A percentile compares a stretch with the other conserved stretches of the same genome.
phyloP scores from a whole-genome alignment of 2,888 invertebrate species.

The Pantelozetes paolii region DNA sequence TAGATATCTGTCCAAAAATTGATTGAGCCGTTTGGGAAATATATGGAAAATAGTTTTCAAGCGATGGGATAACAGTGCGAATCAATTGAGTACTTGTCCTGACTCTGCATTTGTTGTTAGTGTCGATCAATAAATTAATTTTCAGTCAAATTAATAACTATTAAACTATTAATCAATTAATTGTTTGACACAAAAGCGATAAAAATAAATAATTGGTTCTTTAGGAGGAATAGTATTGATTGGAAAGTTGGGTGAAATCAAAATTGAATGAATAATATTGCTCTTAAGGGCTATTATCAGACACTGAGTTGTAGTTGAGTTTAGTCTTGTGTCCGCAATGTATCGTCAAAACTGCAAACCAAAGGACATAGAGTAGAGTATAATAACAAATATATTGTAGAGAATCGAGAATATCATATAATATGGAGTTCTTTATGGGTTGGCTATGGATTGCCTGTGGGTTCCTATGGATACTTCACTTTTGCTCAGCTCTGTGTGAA shows the following conservation, averaged over 20 bases:
- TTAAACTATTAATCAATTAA: neutral
- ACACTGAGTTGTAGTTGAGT: constrained; percentile 2
- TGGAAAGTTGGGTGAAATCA: neutral
- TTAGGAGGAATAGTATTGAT: neutral
- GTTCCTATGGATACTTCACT: neutral
- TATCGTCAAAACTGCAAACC: constrained; percentile 24
- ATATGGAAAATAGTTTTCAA: neutral
- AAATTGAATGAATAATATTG: constrained; percentile 17
- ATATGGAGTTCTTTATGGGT: neutral
- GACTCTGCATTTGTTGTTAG: neutral
- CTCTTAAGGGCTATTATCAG: constrained; percentile 21
- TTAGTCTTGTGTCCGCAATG: constrained; percentile 17
- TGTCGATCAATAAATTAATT: neutral
- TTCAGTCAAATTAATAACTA: neutral
- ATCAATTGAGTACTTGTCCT: neutral
- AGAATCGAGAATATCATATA: neutral
- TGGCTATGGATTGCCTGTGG: neutral
- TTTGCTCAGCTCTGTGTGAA: neutral
- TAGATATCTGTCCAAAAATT: constrained; percentile 16
- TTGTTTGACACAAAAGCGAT: neutral
- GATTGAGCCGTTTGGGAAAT: constrained; percentile 26
- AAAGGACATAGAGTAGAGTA: constrained; percentile 15
- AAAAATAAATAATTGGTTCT: neutral
- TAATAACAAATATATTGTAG: neutral
- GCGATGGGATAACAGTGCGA: neutral